Evolutionary conservation across 2,888 invertebrate species (phyloP).

Genomic region (Drosophila greeni): DNA sequence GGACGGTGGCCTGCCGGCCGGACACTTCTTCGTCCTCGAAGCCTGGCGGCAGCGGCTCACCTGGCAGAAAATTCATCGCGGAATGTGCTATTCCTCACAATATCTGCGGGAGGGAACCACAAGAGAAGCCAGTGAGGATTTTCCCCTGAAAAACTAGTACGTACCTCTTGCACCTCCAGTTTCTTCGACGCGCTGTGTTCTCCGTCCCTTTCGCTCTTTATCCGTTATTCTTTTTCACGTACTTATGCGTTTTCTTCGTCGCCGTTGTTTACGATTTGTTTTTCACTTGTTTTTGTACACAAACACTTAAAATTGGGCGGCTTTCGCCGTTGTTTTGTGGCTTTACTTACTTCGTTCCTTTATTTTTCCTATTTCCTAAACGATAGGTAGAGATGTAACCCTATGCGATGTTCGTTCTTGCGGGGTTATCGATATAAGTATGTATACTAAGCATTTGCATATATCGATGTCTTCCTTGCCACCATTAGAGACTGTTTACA

Average conservation of each 20-base stretch:
- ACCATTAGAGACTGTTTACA: no score
- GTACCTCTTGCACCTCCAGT: not conserved
- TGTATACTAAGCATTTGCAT: no score
- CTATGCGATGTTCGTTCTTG: not conserved
- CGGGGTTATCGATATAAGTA: not conserved
- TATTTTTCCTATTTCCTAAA: slow-evolving; percentile 3
- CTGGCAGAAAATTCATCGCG: slow-evolving; percentile 79
- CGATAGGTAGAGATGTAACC: not conserved
- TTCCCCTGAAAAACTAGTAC: not conserved
- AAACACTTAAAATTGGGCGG: slow-evolving; percentile 1
- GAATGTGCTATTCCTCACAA: not conserved
- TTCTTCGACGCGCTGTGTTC: not conserved
- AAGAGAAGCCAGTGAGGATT: slow-evolving; percentile 16
- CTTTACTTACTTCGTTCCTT: slow-evolving; percentile 5
- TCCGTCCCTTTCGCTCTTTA: not conserved
- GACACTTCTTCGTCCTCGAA: slow-evolving; percentile 82
- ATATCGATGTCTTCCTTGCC: no score
- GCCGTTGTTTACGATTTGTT: not conserved
- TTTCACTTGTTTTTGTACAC: slow-evolving; percentile 4
- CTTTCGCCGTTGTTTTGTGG: not conserved
- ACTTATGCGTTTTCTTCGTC: not conserved
- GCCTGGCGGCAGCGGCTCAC: slow-evolving; percentile 86
- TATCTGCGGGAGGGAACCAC: slow-evolving; percentile 18
- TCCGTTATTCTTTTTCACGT: not conserved
- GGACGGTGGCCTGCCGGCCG: slow-evolving; percentile 79